phyloP scores from a whole-genome alignment of 2,113 vertebrate species.

The Verasper variegatus region DNA sequence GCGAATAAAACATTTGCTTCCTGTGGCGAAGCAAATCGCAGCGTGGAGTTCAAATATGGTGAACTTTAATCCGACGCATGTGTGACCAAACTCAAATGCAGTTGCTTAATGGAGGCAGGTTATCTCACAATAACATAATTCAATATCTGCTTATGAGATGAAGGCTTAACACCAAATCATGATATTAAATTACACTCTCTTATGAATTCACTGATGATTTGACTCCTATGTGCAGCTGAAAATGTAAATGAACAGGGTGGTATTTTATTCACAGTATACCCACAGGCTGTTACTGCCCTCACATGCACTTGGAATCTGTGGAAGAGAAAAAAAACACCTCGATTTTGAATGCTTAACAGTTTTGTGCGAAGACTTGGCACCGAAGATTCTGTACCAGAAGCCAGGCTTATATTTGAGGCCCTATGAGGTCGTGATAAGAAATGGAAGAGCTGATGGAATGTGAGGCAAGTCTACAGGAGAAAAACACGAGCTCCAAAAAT shows the following conservation, averaged over 20 bases:
- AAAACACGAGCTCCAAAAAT: slow-evolving; percentile 28
- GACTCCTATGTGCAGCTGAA: slow-evolving; percentile 10
- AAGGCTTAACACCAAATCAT: not conserved
- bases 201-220: not conserved
- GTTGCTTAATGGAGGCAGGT: too few relatives aligned
- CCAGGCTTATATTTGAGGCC: slow-evolving; percentile 51
- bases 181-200: not conserved
- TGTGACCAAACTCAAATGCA: too few relatives aligned
- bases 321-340: slow-evolving; percentile 23
- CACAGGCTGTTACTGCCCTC: slow-evolving; percentile 25
- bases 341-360: slow-evolving; percentile 14
- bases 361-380: slow-evolving; percentile 17
- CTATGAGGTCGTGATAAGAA: slow-evolving; percentile 48
- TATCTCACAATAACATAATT: too few relatives aligned
- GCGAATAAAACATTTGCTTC: too few relatives aligned
- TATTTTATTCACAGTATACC: slow-evolving; percentile 13
- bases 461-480: slow-evolving; percentile 40
- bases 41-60: too few relatives aligned
- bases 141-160: too few relatives aligned
- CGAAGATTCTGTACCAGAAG: slow-evolving; percentile 25
- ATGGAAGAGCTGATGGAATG: slow-evolving; percentile 22
- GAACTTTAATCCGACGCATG: too few relatives aligned
- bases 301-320: slow-evolving; percentile 24
- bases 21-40: too few relatives aligned
- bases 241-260: slow-evolving; percentile 8